Base-by-base conservation (phyloP, 1,140 invertebrate species). In the Panonychus citri region DNA sequence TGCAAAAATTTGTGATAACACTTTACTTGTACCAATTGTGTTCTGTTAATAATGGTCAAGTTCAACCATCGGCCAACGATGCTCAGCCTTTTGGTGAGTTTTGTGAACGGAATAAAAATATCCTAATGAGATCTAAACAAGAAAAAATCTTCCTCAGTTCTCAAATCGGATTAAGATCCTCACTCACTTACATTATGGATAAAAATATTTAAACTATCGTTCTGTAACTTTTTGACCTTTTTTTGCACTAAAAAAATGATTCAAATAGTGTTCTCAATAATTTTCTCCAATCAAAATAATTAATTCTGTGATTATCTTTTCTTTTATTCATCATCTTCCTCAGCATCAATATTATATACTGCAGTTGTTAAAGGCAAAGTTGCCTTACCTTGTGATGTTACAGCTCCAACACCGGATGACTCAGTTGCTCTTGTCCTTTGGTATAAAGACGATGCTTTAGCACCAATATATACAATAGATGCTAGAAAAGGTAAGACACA, bases 381-480 rank as follows among this genome's bases (percentile, higher is more conserved):
- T 57, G 78, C 78, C 56, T 70, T 89, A 61, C 84, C 85, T 28
- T 89, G 85, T 71, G 82, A 87, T 73, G 84, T 87, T 64, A 78
- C 81, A 66, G 71, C 77, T 0, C 70, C 71, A 3, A 77, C 78
- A 57, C 76, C 77, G 64, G 81, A 84, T 62, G 85, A 89, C 67
- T 74, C 82, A 59, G 83, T 87, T 59, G 84, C 85, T 69, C 84
- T 89, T 80, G 83, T 90, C 59, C 73, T 89, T 3, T 90, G 85
- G 85, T 90, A 85, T 69, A 76, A 83, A 61, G 82, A 86, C 65
- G 78, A 79, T 51, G 80, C 78, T 40, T 61, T 64, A 27, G 62
- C 64, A n/a, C 64, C 64, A 13, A 65, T 65, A 24, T 65, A 63
- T 51, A 65, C 64, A 15, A 21, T 65, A 15, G 64, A 65, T 55